These are phyloP conservation scores for Esox niger DNA, from an alignment of 2,113 vertebrate genomes.

Conservation along the genomic window DNA sequence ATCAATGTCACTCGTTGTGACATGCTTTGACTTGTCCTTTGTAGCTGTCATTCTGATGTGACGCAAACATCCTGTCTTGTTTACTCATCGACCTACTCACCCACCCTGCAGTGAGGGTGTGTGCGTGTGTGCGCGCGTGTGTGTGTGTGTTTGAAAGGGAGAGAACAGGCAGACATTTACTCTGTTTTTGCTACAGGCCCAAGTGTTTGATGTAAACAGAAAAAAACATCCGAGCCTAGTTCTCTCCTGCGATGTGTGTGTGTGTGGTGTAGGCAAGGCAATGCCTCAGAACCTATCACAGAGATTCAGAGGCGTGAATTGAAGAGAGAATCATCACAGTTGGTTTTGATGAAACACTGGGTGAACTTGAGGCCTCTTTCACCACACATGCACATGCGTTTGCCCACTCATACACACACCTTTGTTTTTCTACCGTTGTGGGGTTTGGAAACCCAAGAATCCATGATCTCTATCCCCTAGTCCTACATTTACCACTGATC, in stretches of 20 bases:
- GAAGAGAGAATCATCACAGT: slow-evolving; percentile 5
- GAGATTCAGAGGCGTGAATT: slow-evolving; percentile 2
- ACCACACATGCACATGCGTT: neutral
- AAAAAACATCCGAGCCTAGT: slow-evolving; percentile 5
- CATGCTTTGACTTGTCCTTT: slow-evolving; percentile 46
- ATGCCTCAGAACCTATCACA: neutral
- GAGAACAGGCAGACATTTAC: too few relatives aligned
- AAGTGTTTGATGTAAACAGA: slow-evolving; percentile 21
- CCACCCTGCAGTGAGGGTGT: slow-evolving; percentile 25
- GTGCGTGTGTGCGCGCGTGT: slow-evolving; percentile 19
- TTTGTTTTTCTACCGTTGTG: too few relatives aligned
- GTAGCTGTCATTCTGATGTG: slow-evolving; percentile 58
- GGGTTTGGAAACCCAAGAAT: too few relatives aligned
- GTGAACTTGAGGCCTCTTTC: neutral
- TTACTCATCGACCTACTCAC: slow-evolving; percentile 40
- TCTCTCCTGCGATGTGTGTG: too few relatives aligned
- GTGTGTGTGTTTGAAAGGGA: slow-evolving; percentile 4
- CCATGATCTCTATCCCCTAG: too few relatives aligned
- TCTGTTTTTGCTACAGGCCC: neutral
- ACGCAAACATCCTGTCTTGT: slow-evolving; percentile 51
- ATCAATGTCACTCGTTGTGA: slow-evolving; percentile 64
- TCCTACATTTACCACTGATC: too few relatives aligned
- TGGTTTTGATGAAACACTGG: slow-evolving; percentile 9
- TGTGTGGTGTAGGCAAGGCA: neutral
- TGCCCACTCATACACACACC: too few relatives aligned